Base-by-base conservation (phyloP, 2,797 vertebrate species). In the Rhynchotus rufescens region DNA sequence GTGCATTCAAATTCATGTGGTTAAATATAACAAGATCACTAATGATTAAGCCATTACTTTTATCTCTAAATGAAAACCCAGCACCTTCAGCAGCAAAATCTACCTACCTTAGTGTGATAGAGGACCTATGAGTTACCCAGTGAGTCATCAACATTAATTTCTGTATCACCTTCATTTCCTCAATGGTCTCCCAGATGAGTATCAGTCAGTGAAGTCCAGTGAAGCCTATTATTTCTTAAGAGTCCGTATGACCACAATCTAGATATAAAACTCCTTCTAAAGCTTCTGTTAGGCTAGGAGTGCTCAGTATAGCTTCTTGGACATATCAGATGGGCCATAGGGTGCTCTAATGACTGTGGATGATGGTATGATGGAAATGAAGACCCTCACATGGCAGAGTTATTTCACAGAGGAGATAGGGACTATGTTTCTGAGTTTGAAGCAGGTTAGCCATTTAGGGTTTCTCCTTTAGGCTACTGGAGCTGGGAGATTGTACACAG, bases 21-120 rank as follows among this genome's bases (percentile, higher is more conserved):
- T n/a, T 72, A 74, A 52, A 34, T 21, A 14, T 17, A 2, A 1
- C 0, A 0, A 15, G 49, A 74, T 38, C 57, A 20, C 44, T 42
- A 84, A 87, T 0, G 0, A 75, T 57, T 34, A 32, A 76, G 38
- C 34, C 22, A 66, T 49, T 66, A 12, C 25, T 17, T 85, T 85
- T 85, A 83, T 17, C 10, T 85, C 45, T 66, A 57, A 85, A 83
- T 30, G 42, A 85, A 85, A 79, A 84, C 15, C 32, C 2, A 80
- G 26, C 49, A 44, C 28, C 20, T 88, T 61, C 15, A 6, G 60
- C 61, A 76, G 44, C 12, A 81, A 69, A 72, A 88, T 20, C 4
- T 19, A 15, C n/a, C 30, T 52, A 36, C 5, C 42, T 20, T 32
- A 42, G 36, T 9, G 12, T 36, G 49, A 65, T 32, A 90, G 28